Evolutionary conservation across 2,113 vertebrate species (phyloP).

Genomic region (Pseudolaguvia tuberculata): DNA sequence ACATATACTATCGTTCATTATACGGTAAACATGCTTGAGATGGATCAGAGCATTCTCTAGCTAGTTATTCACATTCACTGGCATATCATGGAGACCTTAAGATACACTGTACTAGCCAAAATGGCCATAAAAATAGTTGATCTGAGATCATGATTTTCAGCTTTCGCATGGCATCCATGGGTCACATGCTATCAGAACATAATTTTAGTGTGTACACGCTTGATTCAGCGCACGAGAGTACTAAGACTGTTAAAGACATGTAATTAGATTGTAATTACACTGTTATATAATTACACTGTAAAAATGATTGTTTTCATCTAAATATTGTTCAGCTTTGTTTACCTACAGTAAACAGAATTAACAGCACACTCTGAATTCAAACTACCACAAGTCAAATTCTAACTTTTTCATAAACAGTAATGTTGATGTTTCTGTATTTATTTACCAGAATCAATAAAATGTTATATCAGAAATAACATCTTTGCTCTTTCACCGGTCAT

Average conservation of each 20-base stretch:
- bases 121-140: constrained; percentile 21
- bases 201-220: constrained; percentile 11
- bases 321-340: background rate
- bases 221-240: background rate
- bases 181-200: constrained; percentile 28
- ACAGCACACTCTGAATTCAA: background rate
- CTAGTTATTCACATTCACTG: constrained; percentile 3
- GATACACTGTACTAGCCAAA: background rate
- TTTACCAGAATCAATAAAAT: background rate
- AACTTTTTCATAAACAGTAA: background rate
- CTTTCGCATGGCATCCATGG: background rate
- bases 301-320: background rate
- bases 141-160: constrained; percentile 11
- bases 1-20: too few species aligned
- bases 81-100: background rate
- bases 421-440: background rate
- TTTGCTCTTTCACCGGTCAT: background rate
- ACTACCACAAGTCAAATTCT: background rate
- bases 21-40: background rate
- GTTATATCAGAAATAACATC: background rate
- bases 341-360: background rate
- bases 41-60: background rate
- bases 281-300: background rate
- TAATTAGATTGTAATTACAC: background rate
- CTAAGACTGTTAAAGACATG: background rate